A percentile compares a stretch with the other conserved stretches of the same genome.
phyloP scores from a whole-genome alignment of 2,797 vertebrate species.

The Lagorchestes hirsutus region DNA sequence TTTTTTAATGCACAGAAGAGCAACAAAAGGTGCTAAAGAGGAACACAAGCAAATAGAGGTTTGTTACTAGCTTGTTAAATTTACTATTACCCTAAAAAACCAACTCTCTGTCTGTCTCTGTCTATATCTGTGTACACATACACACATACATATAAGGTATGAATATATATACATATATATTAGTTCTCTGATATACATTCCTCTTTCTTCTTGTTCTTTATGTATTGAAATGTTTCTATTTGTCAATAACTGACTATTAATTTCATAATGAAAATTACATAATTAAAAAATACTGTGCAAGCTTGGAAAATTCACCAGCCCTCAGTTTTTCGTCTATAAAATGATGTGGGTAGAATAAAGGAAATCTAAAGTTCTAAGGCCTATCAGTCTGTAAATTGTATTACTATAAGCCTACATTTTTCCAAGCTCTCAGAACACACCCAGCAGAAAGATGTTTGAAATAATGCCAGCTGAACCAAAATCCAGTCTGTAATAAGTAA shows the following conservation, averaged over 20 bases:
- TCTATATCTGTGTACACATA: background rate
- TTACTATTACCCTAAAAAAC: background rate
- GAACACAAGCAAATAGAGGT: background rate
- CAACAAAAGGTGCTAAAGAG: background rate
- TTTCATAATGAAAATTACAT: background rate
- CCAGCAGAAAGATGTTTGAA: conserved; percentile 58
- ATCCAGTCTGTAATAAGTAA: conserved; percentile 57
- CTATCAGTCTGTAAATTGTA: conserved; percentile 45
- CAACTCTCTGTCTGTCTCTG: too few relatives aligned
- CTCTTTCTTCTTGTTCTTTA: background rate
- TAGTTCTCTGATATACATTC: too few relatives aligned
- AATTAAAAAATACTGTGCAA: background rate
- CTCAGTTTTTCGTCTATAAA: conserved; percentile 49
- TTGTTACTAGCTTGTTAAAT: background rate
- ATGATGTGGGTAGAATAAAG: conserved; percentile 65
- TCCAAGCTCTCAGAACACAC: conserved; percentile 65
- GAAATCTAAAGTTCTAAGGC: background rate
- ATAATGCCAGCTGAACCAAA: conserved; percentile 50
- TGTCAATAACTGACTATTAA: background rate
- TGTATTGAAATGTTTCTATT: background rate
- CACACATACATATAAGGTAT: background rate
- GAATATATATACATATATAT: background rate
- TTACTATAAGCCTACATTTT: conserved; percentile 64
- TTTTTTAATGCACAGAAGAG: background rate
- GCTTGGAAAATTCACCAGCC: conserved; percentile 57